These are phyloP conservation scores for Beroe forskalii DNA, from an alignment of 37 sponge, comb jelly and placozoan genomes.

Conservation along the genomic window DNA sequence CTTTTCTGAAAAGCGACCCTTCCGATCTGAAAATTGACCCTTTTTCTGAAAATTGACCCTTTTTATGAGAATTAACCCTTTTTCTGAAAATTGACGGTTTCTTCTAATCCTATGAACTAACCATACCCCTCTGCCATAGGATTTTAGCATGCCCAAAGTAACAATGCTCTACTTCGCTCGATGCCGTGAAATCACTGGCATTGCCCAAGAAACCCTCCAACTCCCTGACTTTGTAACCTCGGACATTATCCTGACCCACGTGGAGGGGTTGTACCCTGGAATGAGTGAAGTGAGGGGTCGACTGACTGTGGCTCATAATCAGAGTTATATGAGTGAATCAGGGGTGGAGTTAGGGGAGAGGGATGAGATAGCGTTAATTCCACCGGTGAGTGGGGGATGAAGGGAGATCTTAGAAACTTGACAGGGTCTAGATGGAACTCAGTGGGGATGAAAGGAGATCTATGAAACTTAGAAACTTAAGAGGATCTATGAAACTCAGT, in stretches of 20 bases:
- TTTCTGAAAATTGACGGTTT: no score
- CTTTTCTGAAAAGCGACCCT: no score
- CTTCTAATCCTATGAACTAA: no score
- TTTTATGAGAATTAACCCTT: no score
- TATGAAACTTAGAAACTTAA: no score
- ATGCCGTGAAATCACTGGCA: background rate
- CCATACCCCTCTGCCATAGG: background rate
- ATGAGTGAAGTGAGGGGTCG: background rate
- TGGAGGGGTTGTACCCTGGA: background rate
- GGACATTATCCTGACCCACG: background rate
- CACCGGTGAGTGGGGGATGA: background rate
- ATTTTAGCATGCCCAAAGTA: background rate
- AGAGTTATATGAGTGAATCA: background rate
- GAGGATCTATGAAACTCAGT: no score
- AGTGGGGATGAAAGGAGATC: no score
- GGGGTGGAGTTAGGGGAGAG: background rate
- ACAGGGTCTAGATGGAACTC: no score
- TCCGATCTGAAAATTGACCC: no score
- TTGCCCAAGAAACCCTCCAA: background rate
- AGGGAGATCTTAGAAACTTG: no score
- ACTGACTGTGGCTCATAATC: background rate
- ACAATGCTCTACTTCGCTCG: constrained; percentile 11
- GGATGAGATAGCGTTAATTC: constrained; percentile 1
- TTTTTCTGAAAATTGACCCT: no score
- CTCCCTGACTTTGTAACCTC: background rate